phyloP scores from a whole-genome alignment of 2,888 invertebrate genomes.

The Agriopis leucophaearia region DNA sequence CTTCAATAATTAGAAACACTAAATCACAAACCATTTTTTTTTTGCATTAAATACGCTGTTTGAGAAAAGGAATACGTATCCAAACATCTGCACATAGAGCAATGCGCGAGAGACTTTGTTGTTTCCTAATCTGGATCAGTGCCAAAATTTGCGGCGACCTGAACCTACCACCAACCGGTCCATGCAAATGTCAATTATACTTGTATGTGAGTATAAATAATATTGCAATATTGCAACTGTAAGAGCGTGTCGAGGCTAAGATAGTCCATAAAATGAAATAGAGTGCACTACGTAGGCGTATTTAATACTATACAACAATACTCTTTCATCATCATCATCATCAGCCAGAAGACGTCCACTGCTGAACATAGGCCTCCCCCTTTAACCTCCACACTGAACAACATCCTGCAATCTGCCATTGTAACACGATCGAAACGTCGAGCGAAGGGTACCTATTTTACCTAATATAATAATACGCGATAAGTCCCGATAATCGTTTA shows the following conservation, averaged over 20 bases:
- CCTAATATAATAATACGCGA: too few relatives aligned
- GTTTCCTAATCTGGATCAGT: constrained; percentile 60
- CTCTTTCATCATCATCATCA: too few relatives aligned
- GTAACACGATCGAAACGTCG: too few relatives aligned
- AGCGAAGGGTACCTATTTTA: too few relatives aligned
- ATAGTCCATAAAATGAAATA: neutral
- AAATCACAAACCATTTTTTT: too few relatives aligned
- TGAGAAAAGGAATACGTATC: neutral
- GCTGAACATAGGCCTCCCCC: too few relatives aligned
- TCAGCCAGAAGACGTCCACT: too few relatives aligned
- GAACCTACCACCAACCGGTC: constrained; percentile 39
- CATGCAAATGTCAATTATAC: constrained; percentile 33
- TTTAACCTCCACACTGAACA: too few relatives aligned
- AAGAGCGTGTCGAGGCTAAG: constrained; percentile 4
- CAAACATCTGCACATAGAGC: constrained; percentile 16
- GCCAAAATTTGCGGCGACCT: constrained; percentile 53
- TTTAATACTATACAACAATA: neutral
- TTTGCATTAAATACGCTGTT: too few relatives aligned
- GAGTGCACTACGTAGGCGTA: neutral
- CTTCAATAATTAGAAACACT: too few relatives aligned
- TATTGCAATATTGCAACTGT: constrained; percentile 26
- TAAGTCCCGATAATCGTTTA: too few relatives aligned
- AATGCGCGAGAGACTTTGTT: constrained; percentile 23
- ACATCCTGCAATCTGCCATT: too few relatives aligned
- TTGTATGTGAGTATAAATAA: constrained; percentile 16